Evolutionary conservation across 2,797 vertebrate genomes (phyloP).

Genomic region (Intellagama lesueurii): DNA sequence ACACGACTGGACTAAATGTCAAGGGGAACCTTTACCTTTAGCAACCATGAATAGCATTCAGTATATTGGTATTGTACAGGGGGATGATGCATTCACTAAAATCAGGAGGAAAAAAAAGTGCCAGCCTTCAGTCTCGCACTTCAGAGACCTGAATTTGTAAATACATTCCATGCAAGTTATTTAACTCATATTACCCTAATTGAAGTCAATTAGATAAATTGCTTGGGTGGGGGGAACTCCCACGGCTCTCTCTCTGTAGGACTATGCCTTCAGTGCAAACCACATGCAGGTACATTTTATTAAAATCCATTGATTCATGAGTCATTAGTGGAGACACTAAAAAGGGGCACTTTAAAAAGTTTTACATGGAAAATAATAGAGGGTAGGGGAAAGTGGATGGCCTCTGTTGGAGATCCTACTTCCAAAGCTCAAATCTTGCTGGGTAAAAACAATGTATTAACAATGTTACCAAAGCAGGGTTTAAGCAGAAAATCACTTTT

Average conservation of each 20-base stretch:
- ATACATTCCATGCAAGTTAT: not conserved
- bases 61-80: too few species aligned
- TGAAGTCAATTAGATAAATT: conserved; percentile 9
- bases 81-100: not conserved
- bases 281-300: conserved; percentile 1
- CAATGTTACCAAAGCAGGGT: not conserved
- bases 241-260: not conserved
- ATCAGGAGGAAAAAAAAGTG: not conserved
- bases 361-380: not conserved
- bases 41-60: not conserved
- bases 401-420: not conserved
- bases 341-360: not conserved
- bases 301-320: conserved; percentile 14
- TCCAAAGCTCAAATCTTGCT: not conserved
- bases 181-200: conserved; percentile 29
- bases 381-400: not conserved
- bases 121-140: not conserved
- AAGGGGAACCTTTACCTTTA: not conserved
- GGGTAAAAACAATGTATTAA: not conserved
- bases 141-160: not conserved
- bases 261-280: not conserved
- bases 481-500: not conserved
- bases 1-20: too few species aligned
- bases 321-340: not conserved
- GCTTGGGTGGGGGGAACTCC: not conserved